Evolutionary conservation across 1,140 invertebrate genomes (phyloP), one percentile per base, ranked within the genome.

Genomic region (Trichogramma pretiosum): DNA sequence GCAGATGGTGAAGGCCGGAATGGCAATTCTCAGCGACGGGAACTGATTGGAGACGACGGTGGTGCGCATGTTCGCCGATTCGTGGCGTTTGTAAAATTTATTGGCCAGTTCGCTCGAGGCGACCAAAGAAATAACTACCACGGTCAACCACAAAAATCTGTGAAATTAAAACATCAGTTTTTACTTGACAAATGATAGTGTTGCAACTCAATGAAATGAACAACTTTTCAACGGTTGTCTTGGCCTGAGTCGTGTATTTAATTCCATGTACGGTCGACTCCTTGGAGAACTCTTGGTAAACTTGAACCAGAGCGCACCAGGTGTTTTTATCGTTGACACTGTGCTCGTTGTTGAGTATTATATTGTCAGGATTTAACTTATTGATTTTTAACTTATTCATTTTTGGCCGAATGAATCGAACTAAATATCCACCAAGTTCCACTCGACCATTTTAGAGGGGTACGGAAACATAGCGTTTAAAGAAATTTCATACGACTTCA

Each of bases 261-360:
- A 60, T 53, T 24, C 58, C 58, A 38, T 60, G 56, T n/a, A 60
- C 45, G 14, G 56, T 54, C 13, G 59, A 58, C 36, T 61, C 52
- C 3, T 28, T 45, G 1, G 57, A 38, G 21, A 57, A 61, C 40
- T 61, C 59, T 5, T 46, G 36, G 28, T 57, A 61, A 3, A 55
- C 49, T 35, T 55, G 23, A 14, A 36, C 17, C 8, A 56, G 11
- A 11, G 39, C 50, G 3, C 17, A 16, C 53, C 50, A 55, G 14
- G 46, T 8, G 14, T n/a, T n/a, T n/a, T n/a, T n/a, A n/a, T n/a
- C n/a, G n/a, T n/a, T n/a, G n/a, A n/a, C 23, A 34, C 13, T 16
- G 36, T 16, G 16, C 28, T 33, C 16, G 26, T 40, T 17, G 26
- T 41, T 16, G 16, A 41, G 30, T n/a, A n/a, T n/a, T n/a, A n/a